These are phyloP conservation scores for Propithecus deckenii DNA, from an alignment of 2,797 vertebrate species.

Conservation along the genomic window DNA sequence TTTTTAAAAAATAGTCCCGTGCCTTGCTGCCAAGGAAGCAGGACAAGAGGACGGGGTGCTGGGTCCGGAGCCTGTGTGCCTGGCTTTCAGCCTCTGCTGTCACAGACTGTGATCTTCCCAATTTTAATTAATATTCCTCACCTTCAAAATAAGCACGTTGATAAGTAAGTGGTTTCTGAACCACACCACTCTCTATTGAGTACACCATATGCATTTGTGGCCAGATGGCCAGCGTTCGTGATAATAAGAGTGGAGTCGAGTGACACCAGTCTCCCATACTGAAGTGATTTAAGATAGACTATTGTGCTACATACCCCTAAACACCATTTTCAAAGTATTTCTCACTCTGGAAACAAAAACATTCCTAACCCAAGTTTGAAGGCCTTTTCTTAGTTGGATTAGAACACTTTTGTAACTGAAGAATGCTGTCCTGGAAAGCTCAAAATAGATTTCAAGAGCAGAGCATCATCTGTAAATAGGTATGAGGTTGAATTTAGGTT, in stretches of 20 bases:
- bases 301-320: not conserved
- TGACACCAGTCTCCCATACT: not conserved
- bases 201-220: too few species aligned
- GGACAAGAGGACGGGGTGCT: not conserved
- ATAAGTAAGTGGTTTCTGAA: not conserved
- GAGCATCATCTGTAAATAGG: not conserved
- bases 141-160: not conserved
- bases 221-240: not conserved
- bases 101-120: not conserved
- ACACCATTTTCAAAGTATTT: not conserved
- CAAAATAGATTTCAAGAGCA: constrained; percentile 8
- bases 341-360: constrained; percentile 1
- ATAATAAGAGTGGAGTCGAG: not conserved
- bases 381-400: not conserved
- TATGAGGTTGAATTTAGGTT: not conserved
- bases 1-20: not conserved
- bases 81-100: not conserved
- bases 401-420: not conserved
- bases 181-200: not conserved
- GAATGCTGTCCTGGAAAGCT: not conserved
- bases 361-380: not conserved
- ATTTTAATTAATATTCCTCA: not conserved
- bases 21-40: not conserved
- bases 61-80: not conserved
- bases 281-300: not conserved